Conservation (phyloP, 2,797 vertebrate genomes). For the Malurus leucopterus region DNA sequence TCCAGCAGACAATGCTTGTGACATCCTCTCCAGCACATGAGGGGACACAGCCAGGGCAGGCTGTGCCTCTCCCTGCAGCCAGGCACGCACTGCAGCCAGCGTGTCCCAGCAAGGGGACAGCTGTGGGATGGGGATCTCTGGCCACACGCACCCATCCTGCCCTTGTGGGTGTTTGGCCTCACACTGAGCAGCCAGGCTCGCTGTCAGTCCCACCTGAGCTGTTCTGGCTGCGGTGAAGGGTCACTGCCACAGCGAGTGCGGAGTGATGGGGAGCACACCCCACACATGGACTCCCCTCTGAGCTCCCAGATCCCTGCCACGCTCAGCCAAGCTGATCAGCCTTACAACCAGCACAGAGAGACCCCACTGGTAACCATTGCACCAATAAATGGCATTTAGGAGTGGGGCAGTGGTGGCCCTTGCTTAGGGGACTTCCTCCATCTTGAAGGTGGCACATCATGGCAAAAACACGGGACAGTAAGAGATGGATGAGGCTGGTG, state of each 20-base stretch:
- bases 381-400: accelerated
- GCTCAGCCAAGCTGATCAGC: background rate
- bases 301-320: background rate
- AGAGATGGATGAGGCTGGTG: background rate
- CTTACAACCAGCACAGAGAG: background rate
- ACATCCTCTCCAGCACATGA: background rate
- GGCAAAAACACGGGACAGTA: background rate
- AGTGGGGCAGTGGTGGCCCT: background rate
- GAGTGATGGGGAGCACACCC: background rate
- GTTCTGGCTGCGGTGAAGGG: background rate
- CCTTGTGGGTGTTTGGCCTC: background rate
- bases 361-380: accelerated
- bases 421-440: background rate
- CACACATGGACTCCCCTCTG: accelerated
- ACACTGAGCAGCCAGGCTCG: accelerated
- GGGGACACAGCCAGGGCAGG: background rate
- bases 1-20: background rate
- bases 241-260: accelerated
- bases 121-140: background rate
- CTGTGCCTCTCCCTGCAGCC: background rate
- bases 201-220: accelerated
- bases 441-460: accelerated
- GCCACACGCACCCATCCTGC: accelerated
- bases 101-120: background rate
- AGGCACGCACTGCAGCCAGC: background rate